These are phyloP conservation scores for Brachionus koreanus DNA, from an alignment of 1,140 invertebrate species.

Conservation along the genomic window DNA sequence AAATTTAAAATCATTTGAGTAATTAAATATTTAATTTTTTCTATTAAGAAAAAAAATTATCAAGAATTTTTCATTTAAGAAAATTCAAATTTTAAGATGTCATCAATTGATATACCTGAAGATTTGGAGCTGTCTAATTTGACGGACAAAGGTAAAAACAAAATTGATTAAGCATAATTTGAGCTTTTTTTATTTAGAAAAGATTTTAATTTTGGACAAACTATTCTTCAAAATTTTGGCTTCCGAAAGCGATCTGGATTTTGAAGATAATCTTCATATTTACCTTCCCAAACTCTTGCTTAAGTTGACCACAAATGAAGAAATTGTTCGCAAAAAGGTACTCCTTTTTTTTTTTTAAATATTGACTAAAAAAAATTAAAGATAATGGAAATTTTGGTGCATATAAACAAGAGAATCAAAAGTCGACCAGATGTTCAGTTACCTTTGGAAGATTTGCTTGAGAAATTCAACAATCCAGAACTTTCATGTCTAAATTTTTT, in stretches of 20 bases:
- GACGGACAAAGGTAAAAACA: conserved; percentile 10
- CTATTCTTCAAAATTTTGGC: conserved; percentile 81
- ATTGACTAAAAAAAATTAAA: conserved; percentile 52
- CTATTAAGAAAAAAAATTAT: background rate
- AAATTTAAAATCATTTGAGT: background rate
- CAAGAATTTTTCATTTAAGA: background rate
- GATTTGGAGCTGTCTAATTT: conserved; percentile 35
- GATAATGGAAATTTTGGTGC: conserved; percentile 86
- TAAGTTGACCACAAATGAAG: conserved; percentile 77
- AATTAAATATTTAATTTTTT: background rate
- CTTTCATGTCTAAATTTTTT: conserved; percentile 67
- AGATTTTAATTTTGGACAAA: conserved; percentile 69
- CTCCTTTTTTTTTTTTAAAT: background rate
- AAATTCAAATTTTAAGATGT: conserved; percentile 11
- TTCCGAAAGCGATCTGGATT: conserved; percentile 79
- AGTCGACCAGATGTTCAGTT: conserved; percentile 75
- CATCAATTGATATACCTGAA: conserved; percentile 35
- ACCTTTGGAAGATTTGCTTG: conserved; percentile 76
- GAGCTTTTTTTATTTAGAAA: background rate
- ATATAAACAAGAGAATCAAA: conserved; percentile 83
- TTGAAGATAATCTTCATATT: conserved; percentile 74
- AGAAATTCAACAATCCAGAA: conserved; percentile 73
- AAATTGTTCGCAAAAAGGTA: conserved; percentile 76
- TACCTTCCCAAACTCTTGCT: conserved; percentile 82
- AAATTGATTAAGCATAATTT: background rate